Evolutionary conservation across 2,888 invertebrate genomes (phyloP).

Genomic region (Agonum fuliginosum): DNA sequence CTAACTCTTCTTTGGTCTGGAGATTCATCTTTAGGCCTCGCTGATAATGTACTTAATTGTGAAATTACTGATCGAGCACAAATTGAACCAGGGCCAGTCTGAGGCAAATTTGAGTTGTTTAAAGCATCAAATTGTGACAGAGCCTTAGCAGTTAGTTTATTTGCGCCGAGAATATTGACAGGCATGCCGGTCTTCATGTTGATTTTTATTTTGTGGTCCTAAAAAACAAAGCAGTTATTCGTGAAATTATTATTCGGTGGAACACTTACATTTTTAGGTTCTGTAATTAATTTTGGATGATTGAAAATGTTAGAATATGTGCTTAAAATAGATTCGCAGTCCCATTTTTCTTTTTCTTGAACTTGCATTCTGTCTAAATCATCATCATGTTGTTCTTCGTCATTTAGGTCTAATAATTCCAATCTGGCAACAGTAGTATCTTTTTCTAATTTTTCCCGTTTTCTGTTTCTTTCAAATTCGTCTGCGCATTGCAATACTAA

Average conservation of each 20-base stretch:
- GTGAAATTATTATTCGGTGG: background rate
- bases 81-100: constrained; percentile 75
- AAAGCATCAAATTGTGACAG: constrained; percentile 80
- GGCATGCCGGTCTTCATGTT: constrained; percentile 85
- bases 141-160: constrained; percentile 82
- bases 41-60: constrained; percentile 81
- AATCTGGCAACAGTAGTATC: constrained; percentile 65
- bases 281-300: constrained; percentile 90
- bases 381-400: constrained; percentile 74
- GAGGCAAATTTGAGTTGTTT: constrained; percentile 67
- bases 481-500: constrained; percentile 83
- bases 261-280: constrained; percentile 77
- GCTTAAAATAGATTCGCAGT: constrained; percentile 93
- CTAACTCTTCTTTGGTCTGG: constrained; percentile 85
- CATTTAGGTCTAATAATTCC: constrained; percentile 59
- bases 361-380: constrained; percentile 78
- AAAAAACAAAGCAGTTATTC: constrained; percentile 60
- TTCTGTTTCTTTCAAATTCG: constrained; percentile 81
- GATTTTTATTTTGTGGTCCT: constrained; percentile 80
- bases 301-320: constrained; percentile 95
- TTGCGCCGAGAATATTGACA: constrained; percentile 77
- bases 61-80: constrained; percentile 81
- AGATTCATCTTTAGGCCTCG: constrained; percentile 85
- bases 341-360: constrained; percentile 85
- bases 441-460: constrained; percentile 76